Base-by-base conservation (phyloP, 1,140 invertebrate species). In the Leptopilina boulardi region DNA sequence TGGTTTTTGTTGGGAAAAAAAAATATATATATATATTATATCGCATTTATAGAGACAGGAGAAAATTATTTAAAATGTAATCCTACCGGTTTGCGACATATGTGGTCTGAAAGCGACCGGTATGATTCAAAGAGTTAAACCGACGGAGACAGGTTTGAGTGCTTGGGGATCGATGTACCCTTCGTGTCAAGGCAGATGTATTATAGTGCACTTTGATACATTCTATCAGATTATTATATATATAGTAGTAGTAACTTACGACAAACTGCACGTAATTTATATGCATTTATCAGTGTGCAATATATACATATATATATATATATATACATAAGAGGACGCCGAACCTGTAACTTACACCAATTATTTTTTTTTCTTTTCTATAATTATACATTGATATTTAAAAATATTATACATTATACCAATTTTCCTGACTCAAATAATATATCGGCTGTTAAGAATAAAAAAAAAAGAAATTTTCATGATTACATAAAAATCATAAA, bases 211-310 rank as follows among this genome's bases (percentile, higher is more conserved):
- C 23, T 8, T 11, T 66, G 59, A 34, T 66, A 66, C 59, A 30
- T 66, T 66, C 26, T 66, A 66, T 66, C 59, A 66, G 59, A 66
- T 66, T 66, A 38, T n/a, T n/a, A n/a, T n/a, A n/a, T n/a, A n/a
- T n/a, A n/a, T n/a, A n/a, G n/a, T n/a, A n/a, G n/a, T 38, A 30
- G 23, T 23, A 30, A 66, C 23, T 66, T 30, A 13, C 5, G 5
- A 66, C 56, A 34, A 66, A 66, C 23, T 66, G 13, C 59, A 66
- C 56, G 19, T 56, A 56, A 5, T 18, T 23, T 56, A 11, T 23
- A n/a, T n/a, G 19, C 54, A 26, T 23, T 23, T 66, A 66, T 66
- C 4, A 66, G 21, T 30, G 10, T 8, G 30, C 30, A 34, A 34
- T 34, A n/a, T n/a, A n/a, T n/a, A n/a, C n/a, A n/a, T n/a, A n/a